Evolutionary conservation across 2,888 invertebrate genomes (phyloP), one percentile per base, ranked within the genome.

Genomic region (Liposcelis brunnea): DNA sequence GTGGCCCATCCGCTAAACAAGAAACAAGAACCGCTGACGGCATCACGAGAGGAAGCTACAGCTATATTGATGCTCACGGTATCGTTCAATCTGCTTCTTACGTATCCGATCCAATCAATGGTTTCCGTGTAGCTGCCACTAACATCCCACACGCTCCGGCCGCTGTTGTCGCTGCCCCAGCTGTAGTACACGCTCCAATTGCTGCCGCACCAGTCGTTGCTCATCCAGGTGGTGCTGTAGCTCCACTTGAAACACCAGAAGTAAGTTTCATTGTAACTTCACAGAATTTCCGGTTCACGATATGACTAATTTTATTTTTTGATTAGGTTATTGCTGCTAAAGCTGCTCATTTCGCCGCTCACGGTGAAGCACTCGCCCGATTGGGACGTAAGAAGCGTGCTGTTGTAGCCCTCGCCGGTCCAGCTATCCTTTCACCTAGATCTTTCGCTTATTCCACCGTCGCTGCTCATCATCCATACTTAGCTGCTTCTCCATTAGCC

Each of bases 31-130:
- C 59, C 59, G 44, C 58, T 59, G 49, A 58, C 60, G 55, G 61
- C 58, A 44, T 61, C 55, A 54, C 63, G 59, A 44, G 57, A 59
- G 45, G 77, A 42, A 73, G 72, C 35, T 80, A 79, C 57, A 75
- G 75, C 34, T 80, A 78, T 57, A 69, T 79, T 46, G 79, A 80
- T 57, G 74, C 74, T 14, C 55, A 75, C 55, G 77, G 77, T 2
- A 63, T 72, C 46, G 58, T 75, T 8, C 77, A 77, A 58, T 72
- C 71, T 31, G 75, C 77, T 18, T 69, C 72, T 48, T 77, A 77
- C 55, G 65, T 73, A 16, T 70, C 77, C 5, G 77, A 77, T 62
- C 63, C 65, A 32, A 62, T 66, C 47, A 68, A 75, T 54, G 77
- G 77, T 38, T 77, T 78, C 60, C 67, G 76, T 57, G 76, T 75